Evolutionary conservation across 2,797 vertebrate genomes (phyloP), one percentile per base, ranked within the genome.

Genomic region (Amphiprion clarkii): DNA sequence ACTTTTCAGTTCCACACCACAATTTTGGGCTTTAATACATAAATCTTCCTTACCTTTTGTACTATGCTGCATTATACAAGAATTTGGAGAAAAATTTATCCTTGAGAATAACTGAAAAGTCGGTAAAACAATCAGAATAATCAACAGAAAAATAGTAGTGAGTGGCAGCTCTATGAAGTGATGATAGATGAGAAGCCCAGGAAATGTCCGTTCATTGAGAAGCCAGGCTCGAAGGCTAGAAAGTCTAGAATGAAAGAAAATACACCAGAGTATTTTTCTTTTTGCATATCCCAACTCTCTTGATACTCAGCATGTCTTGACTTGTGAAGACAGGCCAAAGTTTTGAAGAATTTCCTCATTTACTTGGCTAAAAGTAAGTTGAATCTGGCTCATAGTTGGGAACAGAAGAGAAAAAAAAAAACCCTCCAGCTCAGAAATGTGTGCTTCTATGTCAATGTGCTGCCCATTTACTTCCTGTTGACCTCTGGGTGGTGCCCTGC

Each of bases 401-500:
- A 79, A 76, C 55, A 65, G 60, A 73, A n/a, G 21, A 17, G 3
- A 60, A 52, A 49, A 52, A 57, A n/a, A n/a, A 58, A 66, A 63
- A 23, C 14, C 11, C 52, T 36, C 6, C 54, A 52, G 48, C 59
- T 79, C 49, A 19, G 42, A 81, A 65, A 78, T 74, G 71, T 75
- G 79, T 80, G 53, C 59, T 69, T 83, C 82, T 74, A 67, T 17
- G 77, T 71, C 67, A 76, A 48, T 57, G 69, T 31, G 74, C 59
- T 55, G 68, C 74, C 81, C 69, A 9, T 88, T 64, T 70, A 86
- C 88, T 92, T 92, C 90, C 91, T 89, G 81, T 79, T 93, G 93
- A 95, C 93, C 93, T 87, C 83, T 86, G 82, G 83, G 87, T 78
- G 88, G 84, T 80, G 82, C 53, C 71, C 78, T 44, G n/a, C 3